A percentile compares a stretch with the other conserved stretches of the same genome.
These are phyloP conservation scores for Characodon lateralis DNA, from an alignment of 2,797 vertebrate species.

Conservation along the genomic window DNA sequence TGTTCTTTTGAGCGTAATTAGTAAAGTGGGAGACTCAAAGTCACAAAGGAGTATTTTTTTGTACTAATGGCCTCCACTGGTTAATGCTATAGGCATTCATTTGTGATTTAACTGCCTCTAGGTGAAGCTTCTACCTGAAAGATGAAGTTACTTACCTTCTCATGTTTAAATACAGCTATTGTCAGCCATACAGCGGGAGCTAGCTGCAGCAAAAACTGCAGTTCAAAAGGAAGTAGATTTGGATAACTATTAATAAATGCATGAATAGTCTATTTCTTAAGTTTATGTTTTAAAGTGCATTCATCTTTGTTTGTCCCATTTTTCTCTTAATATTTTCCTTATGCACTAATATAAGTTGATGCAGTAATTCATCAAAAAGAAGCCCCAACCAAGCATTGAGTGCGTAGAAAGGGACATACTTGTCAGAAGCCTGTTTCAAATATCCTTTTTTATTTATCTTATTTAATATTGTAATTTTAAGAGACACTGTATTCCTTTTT, in stretches of 20 bases:
- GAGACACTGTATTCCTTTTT: not conserved
- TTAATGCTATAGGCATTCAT: conserved; percentile 18
- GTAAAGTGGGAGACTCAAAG: conserved; percentile 30
- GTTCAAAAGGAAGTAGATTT: not conserved
- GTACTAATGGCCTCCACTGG: conserved; percentile 20
- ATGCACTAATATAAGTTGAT: not conserved
- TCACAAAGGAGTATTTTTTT: conserved; percentile 20
- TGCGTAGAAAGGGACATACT: too few relatives aligned
- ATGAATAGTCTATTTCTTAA: not conserved
- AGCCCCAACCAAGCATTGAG: not conserved
- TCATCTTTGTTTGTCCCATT: not conserved
- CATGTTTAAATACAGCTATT: not conserved
- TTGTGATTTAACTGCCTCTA: conserved; percentile 28
- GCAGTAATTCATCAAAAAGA: not conserved
- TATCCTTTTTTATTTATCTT: not conserved
- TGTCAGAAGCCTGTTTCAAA: not conserved
- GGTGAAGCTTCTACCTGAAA: conserved; percentile 24
- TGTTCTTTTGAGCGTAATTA: conserved; percentile 46
- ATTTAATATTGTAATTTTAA: not conserved
- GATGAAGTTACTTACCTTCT: not conserved
- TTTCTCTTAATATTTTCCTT: not conserved
- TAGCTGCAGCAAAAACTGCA: conserved; percentile 7
- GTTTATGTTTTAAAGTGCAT: not conserved
- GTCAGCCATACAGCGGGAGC: conserved; percentile 6
- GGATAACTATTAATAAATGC: not conserved